These are phyloP conservation scores for Asarcornis scutulata DNA, from an alignment of 2,113 vertebrate genomes.

Conservation along the genomic window DNA sequence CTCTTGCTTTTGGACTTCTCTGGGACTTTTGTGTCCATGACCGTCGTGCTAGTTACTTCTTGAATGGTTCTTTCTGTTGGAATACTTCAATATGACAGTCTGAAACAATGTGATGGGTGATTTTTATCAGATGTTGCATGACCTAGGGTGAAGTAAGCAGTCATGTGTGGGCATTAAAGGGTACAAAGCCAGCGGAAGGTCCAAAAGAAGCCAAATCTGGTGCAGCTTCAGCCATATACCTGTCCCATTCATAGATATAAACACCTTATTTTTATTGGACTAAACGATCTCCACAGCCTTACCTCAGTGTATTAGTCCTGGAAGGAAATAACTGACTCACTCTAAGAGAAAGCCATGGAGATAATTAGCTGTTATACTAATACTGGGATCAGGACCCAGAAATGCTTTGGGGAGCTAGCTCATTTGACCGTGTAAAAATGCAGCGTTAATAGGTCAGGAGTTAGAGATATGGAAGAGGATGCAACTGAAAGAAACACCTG, in stretches of 20 bases:
- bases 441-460: neutral
- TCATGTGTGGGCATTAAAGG: neutral
- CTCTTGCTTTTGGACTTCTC: neutral
- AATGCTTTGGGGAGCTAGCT: neutral
- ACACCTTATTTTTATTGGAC: neutral
- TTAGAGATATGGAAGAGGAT: neutral
- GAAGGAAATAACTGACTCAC: neutral
- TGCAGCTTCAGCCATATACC: neutral
- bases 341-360: neutral
- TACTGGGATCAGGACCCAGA: neutral
- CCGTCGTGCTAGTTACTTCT: neutral
- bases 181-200: neutral
- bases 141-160: neutral
- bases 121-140: neutral
- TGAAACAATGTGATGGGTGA: neutral
- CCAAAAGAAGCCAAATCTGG: neutral
- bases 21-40: neutral
- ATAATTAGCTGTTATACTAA: neutral
- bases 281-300: neutral
- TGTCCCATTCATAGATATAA: accelerated
- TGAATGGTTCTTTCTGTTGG: neutral
- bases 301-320: neutral
- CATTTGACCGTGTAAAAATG: neutral
- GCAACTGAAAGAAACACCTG: neutral
- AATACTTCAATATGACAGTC: neutral